phyloP scores from a whole-genome alignment of 2,113 vertebrate genomes.

The Reinhardtius hippoglossoides region DNA sequence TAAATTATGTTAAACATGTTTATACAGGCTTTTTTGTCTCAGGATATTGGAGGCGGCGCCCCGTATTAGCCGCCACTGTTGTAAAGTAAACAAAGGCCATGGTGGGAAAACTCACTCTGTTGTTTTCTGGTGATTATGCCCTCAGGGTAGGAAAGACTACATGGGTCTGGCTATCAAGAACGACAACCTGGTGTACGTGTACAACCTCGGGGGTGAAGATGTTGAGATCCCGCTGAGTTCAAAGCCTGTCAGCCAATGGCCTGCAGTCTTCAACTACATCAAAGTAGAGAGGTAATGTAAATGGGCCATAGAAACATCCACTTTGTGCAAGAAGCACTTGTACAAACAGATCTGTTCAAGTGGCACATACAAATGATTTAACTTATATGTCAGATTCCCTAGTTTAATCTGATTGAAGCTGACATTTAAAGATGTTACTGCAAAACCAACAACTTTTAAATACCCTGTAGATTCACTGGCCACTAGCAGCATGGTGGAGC shows the following conservation, averaged over 20 bases:
- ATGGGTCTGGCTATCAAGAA: conserved; percentile 96
- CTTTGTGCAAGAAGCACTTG: too few relatives aligned
- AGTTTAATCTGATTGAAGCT: neutral
- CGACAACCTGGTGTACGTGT: conserved; percentile 93
- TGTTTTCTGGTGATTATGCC: conserved; percentile 25
- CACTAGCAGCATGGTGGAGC: too few relatives aligned
- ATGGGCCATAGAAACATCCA: neutral
- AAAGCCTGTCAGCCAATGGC: conserved; percentile 96
- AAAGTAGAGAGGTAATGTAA: conserved; percentile 92
- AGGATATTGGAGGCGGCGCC: too few relatives aligned
- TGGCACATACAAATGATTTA: neutral
- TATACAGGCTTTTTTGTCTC: too few relatives aligned
- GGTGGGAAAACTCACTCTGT: conserved; percentile 7
- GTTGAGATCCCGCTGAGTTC: conserved; percentile 95
- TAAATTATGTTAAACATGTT: too few relatives aligned
- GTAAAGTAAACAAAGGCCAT: neutral
- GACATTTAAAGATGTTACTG: neutral
- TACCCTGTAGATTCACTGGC: too few relatives aligned
- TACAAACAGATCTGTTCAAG: neutral
- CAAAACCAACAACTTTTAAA: neutral
- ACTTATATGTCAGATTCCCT: neutral
- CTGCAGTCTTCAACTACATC: conserved; percentile 93
- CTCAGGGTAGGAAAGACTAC: conserved; percentile 91
- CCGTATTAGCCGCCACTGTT: too few relatives aligned
- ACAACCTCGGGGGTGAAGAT: conserved; percentile 91